phyloP scores from a whole-genome alignment of 1,140 invertebrate genomes.

The Drusus annulatus region DNA sequence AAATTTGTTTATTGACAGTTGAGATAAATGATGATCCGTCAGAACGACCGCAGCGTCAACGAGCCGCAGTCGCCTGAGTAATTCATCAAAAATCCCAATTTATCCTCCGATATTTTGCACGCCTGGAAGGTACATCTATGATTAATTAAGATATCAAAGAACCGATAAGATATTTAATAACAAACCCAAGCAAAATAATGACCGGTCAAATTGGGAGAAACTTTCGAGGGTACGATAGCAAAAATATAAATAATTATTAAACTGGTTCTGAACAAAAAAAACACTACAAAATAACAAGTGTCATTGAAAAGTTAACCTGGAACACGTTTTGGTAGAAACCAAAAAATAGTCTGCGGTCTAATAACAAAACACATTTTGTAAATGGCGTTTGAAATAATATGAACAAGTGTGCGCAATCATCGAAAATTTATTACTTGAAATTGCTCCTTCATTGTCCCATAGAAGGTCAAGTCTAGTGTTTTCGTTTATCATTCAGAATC shows the following conservation, averaged over 20 bases:
- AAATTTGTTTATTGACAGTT: slow-evolving; percentile 13
- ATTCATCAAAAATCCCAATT: not conserved
- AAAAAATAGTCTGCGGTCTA: not conserved
- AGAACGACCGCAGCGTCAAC: slow-evolving; percentile 6
- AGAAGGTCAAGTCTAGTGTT: slow-evolving; percentile 16
- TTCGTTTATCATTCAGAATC: slow-evolving; percentile 3
- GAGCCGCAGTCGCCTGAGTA: not conserved
- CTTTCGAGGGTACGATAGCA: not conserved
- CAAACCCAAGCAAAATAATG: not conserved
- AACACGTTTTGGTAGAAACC: not conserved
- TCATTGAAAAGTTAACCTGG: not conserved
- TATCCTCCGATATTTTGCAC: not conserved
- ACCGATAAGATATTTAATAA: slow-evolving; percentile 6
- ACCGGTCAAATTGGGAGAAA: not conserved
- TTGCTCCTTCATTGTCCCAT: slow-evolving; percentile 6
- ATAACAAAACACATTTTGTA: not conserved
- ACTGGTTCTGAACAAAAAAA: not conserved
- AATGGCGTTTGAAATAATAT: slow-evolving; percentile 13
- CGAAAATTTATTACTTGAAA: slow-evolving; percentile 15
- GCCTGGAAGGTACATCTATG: not conserved
- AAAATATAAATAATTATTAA: too few relatives aligned
- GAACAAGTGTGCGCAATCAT: not conserved
- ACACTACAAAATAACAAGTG: not conserved
- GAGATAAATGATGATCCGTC: slow-evolving; percentile 32
- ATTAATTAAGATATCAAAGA: slow-evolving; percentile 16